These are phyloP conservation scores for Trissonchulus sp. DNA, from an alignment of 2,888 invertebrate genomes.

Conservation along the genomic window DNA sequence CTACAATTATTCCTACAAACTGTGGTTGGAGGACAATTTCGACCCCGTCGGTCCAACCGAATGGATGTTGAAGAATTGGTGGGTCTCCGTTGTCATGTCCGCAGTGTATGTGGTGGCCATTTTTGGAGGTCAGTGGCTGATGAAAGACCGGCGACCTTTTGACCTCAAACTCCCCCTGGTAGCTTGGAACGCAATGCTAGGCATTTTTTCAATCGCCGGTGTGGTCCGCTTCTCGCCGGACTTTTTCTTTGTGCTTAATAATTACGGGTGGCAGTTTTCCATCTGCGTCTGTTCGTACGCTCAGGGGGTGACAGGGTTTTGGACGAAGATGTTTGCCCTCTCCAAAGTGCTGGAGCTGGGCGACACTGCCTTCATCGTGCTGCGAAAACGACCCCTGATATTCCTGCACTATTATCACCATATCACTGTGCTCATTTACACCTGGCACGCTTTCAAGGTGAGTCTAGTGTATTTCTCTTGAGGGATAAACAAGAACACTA, in stretches of 20 bases:
- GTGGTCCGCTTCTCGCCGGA: slow-evolving; percentile 53
- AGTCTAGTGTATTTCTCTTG: too few species aligned
- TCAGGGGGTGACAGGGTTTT: slow-evolving; percentile 33
- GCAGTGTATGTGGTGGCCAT: slow-evolving; percentile 52
- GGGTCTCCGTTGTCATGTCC: slow-evolving; percentile 35
- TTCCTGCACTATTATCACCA: slow-evolving; percentile 88
- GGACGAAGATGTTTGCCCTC: slow-evolving; percentile 34
- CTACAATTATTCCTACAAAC: slow-evolving; percentile 56
- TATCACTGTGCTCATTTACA: slow-evolving; percentile 82
- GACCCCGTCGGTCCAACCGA: neutral
- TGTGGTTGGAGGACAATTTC: slow-evolving; percentile 27
- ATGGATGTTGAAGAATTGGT: slow-evolving; percentile 39
- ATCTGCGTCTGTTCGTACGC: slow-evolving; percentile 45
- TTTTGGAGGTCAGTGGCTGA: slow-evolving; percentile 52
- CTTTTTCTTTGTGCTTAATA: slow-evolving; percentile 45
- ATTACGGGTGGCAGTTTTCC: slow-evolving; percentile 51
- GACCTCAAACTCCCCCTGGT: slow-evolving; percentile 53
- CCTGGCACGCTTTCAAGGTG: slow-evolving; percentile 75
- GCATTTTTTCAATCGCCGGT: slow-evolving; percentile 56
- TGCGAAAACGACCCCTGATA: slow-evolving; percentile 84
- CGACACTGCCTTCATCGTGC: slow-evolving; percentile 77
- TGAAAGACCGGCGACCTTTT: slow-evolving; percentile 54
- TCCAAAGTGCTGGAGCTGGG: slow-evolving; percentile 51
- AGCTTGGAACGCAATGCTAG: slow-evolving; percentile 56
- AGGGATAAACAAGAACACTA: too few species aligned